Evolutionary conservation across 2,113 vertebrate genomes (phyloP).

Genomic region (Grammomys surdaster): DNA sequence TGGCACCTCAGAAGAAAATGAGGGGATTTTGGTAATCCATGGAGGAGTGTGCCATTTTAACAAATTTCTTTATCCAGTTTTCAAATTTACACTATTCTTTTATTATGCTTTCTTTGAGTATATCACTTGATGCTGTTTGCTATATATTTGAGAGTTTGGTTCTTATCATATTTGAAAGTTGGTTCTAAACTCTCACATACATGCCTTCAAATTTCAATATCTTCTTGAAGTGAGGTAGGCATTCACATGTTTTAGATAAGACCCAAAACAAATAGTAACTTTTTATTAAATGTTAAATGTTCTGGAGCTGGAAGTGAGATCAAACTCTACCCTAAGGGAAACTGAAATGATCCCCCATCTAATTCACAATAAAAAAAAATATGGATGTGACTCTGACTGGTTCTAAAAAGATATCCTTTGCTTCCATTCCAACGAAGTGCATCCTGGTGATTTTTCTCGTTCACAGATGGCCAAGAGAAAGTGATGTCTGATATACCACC

Average conservation of each 20-base stretch:
- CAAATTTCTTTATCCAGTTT: not conserved
- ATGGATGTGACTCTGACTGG: accelerated
- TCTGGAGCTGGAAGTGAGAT: not conserved
- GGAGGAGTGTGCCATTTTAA: not conserved
- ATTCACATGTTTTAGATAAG: not conserved
- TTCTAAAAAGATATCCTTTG: not conserved
- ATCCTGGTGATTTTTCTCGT: not conserved
- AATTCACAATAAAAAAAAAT: too few species aligned
- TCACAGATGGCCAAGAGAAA: not conserved
- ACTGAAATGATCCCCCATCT: accelerated
- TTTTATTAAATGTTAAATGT: not conserved
- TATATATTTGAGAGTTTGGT: not conserved
- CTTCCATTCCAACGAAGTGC: not conserved
- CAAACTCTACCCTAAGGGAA: accelerated
- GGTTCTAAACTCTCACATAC: not conserved
- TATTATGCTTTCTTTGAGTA: not conserved
- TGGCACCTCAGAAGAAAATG: not conserved
- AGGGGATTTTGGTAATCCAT: not conserved
- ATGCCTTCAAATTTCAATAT: not conserved
- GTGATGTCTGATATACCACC: accelerated
- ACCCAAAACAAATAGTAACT: not conserved
- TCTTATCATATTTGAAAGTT: not conserved
- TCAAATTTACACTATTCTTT: not conserved
- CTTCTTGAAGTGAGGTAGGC: not conserved
- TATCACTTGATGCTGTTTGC: not conserved